Evolutionary conservation across 2,113 vertebrate genomes (phyloP).

Genomic region (Micronycteris hirsuta): DNA sequence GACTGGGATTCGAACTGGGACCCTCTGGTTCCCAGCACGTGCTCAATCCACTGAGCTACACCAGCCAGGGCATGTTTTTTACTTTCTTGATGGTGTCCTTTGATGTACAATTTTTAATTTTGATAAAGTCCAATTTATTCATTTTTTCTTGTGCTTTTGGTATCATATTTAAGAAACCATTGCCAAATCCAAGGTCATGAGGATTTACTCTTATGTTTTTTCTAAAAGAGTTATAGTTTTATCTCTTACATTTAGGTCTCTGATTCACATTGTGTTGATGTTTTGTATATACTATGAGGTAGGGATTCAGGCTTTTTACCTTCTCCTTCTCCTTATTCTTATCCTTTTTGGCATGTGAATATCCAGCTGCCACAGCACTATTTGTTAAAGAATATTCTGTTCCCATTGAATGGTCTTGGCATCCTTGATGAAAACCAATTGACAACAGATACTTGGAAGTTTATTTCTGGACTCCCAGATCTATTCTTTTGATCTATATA

Average conservation of each 20-base stretch:
- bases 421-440: not conserved
- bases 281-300: not conserved
- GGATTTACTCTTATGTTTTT: not conserved
- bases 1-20: too few relatives aligned
- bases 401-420: not conserved
- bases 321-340: not conserved
- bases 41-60: too few relatives aligned
- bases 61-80: too few relatives aligned
- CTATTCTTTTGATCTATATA: not conserved
- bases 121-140: not conserved
- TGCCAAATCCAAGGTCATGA: not conserved
- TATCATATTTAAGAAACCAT: not conserved
- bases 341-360: not conserved
- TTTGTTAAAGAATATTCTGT: constrained; percentile 3
- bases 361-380: not conserved
- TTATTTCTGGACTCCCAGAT: not conserved
- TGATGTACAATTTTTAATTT: not conserved
- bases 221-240: not conserved
- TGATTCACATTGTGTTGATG: not conserved
- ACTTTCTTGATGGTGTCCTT: not conserved
- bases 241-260: not conserved
- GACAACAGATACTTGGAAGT: not conserved
- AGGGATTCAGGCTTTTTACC: not conserved
- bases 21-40: too few relatives aligned
- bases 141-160: not conserved